A percentile compares a stretch with the other conserved stretches of the same genome.
Evolutionary conservation across 1,140 invertebrate genomes (phyloP).

Genomic region (Subanguina moxae): DNA sequence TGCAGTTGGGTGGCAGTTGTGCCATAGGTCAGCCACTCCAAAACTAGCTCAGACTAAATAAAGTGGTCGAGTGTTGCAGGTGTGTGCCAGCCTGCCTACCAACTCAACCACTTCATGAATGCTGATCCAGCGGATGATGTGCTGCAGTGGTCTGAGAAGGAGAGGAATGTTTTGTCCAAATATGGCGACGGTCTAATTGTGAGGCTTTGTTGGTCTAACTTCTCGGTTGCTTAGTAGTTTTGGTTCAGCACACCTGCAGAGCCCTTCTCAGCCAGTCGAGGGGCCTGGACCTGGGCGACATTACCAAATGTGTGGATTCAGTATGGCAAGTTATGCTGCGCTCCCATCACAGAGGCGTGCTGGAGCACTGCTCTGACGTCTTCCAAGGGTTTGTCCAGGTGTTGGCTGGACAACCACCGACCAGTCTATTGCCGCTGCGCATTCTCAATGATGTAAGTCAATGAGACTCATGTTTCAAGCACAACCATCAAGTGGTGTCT

Average conservation of each 20-base stretch:
- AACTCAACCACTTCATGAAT: not conserved
- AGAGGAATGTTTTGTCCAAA: not conserved
- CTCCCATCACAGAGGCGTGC: conserved; percentile 7
- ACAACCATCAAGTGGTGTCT: not conserved
- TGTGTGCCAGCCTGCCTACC: not conserved
- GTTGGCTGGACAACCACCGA: not conserved
- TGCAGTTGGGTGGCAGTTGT: not conserved
- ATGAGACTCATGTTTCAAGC: not conserved
- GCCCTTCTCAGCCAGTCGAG: not conserved
- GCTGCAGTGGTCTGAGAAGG: not conserved
- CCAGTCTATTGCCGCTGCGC: not conserved
- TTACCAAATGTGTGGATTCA: not conserved
- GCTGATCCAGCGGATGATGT: not conserved
- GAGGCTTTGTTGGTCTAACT: not conserved
- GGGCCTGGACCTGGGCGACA: not conserved
- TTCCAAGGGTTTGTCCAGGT: not conserved
- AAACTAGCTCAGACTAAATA: not conserved
- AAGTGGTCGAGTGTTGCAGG: not conserved
- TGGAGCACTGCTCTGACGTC: not conserved
- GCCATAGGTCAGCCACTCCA: not conserved
- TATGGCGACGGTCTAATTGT: conserved; percentile 9
- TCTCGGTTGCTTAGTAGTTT: not conserved
- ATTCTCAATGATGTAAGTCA: not conserved
- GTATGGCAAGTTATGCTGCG: conserved; percentile 5
- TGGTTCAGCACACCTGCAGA: not conserved